Evolutionary conservation across 1,140 invertebrate species (phyloP).

Genomic region (Caenorhabditis inopinata): DNA sequence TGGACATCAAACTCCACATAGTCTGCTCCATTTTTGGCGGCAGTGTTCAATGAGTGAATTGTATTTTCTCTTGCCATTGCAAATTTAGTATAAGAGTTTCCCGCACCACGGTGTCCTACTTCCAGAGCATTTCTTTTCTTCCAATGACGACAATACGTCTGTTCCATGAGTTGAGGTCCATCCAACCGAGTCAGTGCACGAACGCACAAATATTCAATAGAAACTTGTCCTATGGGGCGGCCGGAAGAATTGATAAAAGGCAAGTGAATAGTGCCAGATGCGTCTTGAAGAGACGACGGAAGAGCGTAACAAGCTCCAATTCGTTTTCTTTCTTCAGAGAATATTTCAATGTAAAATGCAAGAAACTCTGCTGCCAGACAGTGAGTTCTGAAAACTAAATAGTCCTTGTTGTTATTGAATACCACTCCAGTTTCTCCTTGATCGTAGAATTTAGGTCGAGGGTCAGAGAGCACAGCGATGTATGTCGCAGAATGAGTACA

Average conservation of each 20-base stretch:
- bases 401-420: conserved; percentile 60
- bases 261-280: conserved; percentile 59
- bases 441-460: conserved; percentile 52
- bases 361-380: conserved; percentile 64
- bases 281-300: conserved; percentile 59
- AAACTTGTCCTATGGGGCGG: conserved; percentile 60
- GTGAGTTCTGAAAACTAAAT: conserved; percentile 59
- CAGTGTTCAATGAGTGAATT: conserved; percentile 61
- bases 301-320: conserved; percentile 62
- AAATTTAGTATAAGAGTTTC: conserved; percentile 65
- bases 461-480: conserved; percentile 26
- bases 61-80: conserved; percentile 64
- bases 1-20: conserved; percentile 66
- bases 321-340: conserved; percentile 44
- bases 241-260: conserved; percentile 60
- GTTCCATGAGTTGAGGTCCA: conserved; percentile 53
- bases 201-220: conserved; percentile 59
- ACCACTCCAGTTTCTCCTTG: conserved; percentile 56
- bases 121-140: conserved; percentile 63
- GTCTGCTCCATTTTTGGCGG: conserved; percentile 64
- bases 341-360: conserved; percentile 64
- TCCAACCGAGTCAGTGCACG: conserved; percentile 46
- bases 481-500: neutral
- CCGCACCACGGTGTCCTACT: conserved; percentile 65
- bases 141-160: conserved; percentile 61